Base-by-base conservation (phyloP, 2,797 vertebrate genomes). In the Eptatretus atami region DNA sequence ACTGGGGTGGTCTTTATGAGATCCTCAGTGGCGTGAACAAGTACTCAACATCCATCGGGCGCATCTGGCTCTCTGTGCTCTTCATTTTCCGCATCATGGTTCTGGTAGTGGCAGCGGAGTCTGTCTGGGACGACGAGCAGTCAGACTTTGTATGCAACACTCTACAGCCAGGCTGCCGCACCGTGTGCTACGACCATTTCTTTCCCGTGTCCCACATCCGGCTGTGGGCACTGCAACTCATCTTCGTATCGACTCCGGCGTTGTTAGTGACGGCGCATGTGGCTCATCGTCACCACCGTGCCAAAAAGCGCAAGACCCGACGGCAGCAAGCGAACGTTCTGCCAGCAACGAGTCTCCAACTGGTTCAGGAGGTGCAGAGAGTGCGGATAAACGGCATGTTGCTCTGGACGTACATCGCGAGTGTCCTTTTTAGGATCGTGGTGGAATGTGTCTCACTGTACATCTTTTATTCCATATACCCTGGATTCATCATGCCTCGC, bases 101-200 rank as follows among this genome's bases (percentile, higher is more conserved):
- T 66, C 73, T 79, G 68, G 71, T 76, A 9, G 73, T 78, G 24
- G 78, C 78, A 0, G 76, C 75, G 1, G 78, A 79, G 70, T 75
- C 75, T 15, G 78, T 79, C 2, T 79, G 77, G 77, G 77, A 74
- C 1, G 77, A 79, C 13, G 77, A 79, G 65, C 76, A 78, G 71
- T 73, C 76, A 1, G 77, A 75, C 70, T 79, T 79, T 70, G 73
- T 70, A 67, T 79, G 77, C 65, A 79, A 79, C 71, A 79, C 76
- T 1, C 71, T 73, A 6, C 77, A 78, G 9, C 76, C 77, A 1
- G 77, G 78, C 63, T 79, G 78, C 69, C 73, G 76, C 67, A 79
- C 77, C 53, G 78, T 79, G 66, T 79, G 78, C 69, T 79, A 78
- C 3, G 77, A 79, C 65, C 75, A 75, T 65, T 77, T 74, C 73